Evolutionary conservation across 2,888 invertebrate species (phyloP), one percentile per base, ranked within the genome.

Genomic region (Agonopterix alstromeriana): DNA sequence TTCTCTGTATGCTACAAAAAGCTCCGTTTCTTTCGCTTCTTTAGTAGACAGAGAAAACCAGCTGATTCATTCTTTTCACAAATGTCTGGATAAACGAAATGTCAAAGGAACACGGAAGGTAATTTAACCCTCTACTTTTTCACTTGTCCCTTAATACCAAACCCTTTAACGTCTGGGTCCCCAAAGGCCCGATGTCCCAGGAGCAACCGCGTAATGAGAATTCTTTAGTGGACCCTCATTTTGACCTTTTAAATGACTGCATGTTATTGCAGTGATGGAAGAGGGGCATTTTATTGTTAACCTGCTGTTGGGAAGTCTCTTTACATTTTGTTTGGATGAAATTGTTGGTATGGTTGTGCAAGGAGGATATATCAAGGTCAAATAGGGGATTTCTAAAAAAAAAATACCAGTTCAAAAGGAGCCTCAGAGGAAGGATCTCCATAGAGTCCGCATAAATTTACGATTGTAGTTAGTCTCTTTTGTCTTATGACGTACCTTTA

Each of bases 201-300:
- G 53, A 35, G 55, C 43, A 56, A 63, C 65, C 68, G 50, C 61
- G 63, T 74, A 76, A 75, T 74, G 73, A 69, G 73, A 72, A 73
- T 73, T 70, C 75, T 67, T 68, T 59, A 62, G 52, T 61, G 58
- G 57, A 57, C 58, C 65, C 59, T 54, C 53, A 35, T 27, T 27
- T 27, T 11, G 10, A 35, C 43, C 11, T 48, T 48, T 36, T 8
- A 36, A 42, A 45, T 56, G 56, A 58, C 60, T 63, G 60, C 56
- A 66, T 67, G 56, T 57, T 63, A 69, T 70, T 69, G 11, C 12
- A 12, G 3, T 12, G 11, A 8, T 35, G 36, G 41, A 12, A 38
- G 27, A 38, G n/a, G 36, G 45, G 17, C 8, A 10, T 17, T 35
- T 41, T 10, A 17, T 45, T 45, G 11, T 38, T 42, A 42, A 0